phyloP scores from a whole-genome alignment of 2,797 vertebrate species.

The Catamblyrhynchus diadema region DNA sequence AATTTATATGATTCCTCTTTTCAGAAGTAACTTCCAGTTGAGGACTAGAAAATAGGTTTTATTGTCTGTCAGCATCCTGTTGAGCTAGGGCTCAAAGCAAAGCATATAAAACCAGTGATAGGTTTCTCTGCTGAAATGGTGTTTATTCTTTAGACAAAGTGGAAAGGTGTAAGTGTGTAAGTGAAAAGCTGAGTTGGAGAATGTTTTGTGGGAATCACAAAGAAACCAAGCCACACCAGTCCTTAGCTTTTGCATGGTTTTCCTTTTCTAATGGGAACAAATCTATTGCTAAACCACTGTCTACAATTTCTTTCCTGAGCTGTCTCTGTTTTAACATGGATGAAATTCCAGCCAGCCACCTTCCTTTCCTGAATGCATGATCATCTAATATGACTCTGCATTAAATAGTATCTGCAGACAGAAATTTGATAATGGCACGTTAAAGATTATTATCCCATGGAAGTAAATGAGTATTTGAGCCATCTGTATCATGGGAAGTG shows the following conservation, averaged over 20 bases:
- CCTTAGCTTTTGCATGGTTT: background rate
- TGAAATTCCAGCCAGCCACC: constrained; percentile 43
- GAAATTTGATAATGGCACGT: background rate
- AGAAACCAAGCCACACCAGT: background rate
- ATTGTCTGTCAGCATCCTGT: background rate
- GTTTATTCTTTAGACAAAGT: background rate
- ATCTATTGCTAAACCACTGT: background rate
- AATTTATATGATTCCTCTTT: background rate
- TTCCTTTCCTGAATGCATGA: constrained; percentile 37
- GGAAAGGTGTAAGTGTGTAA: background rate
- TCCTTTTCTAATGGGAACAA: constrained; percentile 9
- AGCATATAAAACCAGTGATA: background rate
- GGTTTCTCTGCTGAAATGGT: background rate
- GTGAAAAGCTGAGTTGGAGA: background rate
- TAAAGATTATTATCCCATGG: background rate
- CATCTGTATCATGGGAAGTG: background rate
- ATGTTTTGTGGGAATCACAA: background rate
- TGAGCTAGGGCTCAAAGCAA: background rate
- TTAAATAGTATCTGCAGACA: background rate
- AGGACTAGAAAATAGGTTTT: background rate
- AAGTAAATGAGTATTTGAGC: background rate
- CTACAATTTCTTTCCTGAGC: background rate
- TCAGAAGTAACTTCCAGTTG: background rate
- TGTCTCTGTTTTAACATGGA: background rate
- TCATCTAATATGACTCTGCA: background rate